Evolutionary conservation across 2,113 vertebrate genomes (phyloP).

Genomic region (Elaphurus davidianus): DNA sequence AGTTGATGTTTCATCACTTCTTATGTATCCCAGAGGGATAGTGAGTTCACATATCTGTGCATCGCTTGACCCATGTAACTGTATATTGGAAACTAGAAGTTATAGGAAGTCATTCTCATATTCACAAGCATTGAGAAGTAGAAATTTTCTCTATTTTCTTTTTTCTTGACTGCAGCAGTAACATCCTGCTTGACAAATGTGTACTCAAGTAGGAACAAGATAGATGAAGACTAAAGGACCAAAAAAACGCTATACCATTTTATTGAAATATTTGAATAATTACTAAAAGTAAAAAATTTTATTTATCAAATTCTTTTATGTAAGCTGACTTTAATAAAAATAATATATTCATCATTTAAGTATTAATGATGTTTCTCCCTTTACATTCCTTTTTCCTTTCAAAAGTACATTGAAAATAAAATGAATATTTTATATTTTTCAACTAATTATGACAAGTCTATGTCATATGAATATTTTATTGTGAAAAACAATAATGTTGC

Average conservation of each 20-base stretch:
- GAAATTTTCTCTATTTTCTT: neutral
- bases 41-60: neutral
- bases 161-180: neutral
- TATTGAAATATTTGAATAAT: neutral
- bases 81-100: neutral
- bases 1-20: neutral
- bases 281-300: neutral
- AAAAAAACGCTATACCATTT: neutral
- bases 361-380: neutral
- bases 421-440: constrained; percentile 60
- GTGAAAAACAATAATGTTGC: neutral
- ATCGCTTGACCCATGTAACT: neutral
- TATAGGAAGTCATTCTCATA: neutral
- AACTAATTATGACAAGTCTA: constrained; percentile 35
- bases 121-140: neutral
- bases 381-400: constrained; percentile 19
- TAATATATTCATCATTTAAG: neutral
- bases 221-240: neutral
- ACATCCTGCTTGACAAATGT: neutral
- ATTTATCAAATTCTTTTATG: neutral
- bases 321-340: constrained; percentile 12
- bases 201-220: neutral
- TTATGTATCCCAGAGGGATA: neutral
- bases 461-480: constrained; percentile 66
- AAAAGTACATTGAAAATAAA: constrained; percentile 33